Conservation (phyloP, 2,888 invertebrate species). For the Lepetodrilus schrolli region DNA sequence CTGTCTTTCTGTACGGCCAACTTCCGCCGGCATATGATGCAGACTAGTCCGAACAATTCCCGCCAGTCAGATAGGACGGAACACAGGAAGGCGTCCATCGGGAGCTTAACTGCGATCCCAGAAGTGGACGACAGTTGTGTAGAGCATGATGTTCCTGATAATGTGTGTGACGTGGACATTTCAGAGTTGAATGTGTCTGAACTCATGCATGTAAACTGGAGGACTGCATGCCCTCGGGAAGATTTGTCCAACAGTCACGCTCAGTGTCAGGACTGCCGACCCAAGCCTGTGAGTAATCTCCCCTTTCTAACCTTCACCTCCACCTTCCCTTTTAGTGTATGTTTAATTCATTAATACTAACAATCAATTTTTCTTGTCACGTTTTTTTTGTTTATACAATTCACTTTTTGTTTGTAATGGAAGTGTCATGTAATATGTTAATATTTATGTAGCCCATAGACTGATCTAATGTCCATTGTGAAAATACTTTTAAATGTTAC, state of each 20-base stretch:
- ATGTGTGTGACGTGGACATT: constrained; percentile 25
- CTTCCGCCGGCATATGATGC: constrained; percentile 2
- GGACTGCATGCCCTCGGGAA: constrained; percentile 47
- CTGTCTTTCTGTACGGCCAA: constrained; percentile 4
- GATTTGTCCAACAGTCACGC: constrained; percentile 43
- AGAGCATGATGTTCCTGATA: constrained; percentile 4
- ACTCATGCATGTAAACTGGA: constrained; percentile 67
- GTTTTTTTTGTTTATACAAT: too few species aligned
- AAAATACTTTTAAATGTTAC: too few species aligned
- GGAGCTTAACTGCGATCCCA: constrained; percentile 41
- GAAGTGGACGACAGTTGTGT: constrained; percentile 38
- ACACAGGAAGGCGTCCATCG: constrained; percentile 17
- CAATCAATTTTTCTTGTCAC: too few species aligned
- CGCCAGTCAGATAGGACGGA: constrained; percentile 21
- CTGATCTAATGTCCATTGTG: too few species aligned
- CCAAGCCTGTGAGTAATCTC: constrained; percentile 58
- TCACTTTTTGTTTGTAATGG: too few species aligned
- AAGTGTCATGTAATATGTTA: too few species aligned
- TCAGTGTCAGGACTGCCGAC: constrained; percentile 57
- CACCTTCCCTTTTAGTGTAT: not conserved
- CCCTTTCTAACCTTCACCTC: not conserved
- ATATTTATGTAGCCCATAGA: too few species aligned
- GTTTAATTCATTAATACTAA: too few species aligned
- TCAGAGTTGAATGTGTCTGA: constrained; percentile 56
- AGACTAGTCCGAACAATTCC: constrained; percentile 27